These are phyloP conservation scores for Trilocha varians DNA, from an alignment of 2,888 invertebrate species.

Conservation along the genomic window DNA sequence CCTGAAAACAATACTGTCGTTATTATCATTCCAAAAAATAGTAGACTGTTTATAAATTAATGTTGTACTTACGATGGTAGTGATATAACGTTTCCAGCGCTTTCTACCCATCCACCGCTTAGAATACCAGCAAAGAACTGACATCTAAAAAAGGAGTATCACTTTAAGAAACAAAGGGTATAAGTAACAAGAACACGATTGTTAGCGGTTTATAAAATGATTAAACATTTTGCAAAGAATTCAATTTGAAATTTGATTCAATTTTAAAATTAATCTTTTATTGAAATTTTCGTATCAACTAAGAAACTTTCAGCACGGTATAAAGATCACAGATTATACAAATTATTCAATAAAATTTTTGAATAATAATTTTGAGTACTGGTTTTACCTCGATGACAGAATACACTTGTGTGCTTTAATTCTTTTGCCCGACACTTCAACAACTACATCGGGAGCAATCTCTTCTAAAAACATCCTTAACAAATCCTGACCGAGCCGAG, in stretches of 20 bases:
- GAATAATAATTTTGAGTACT: not conserved
- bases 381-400: conserved; percentile 78
- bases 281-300: too few relatives aligned
- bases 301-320: too few relatives aligned
- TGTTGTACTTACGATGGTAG: conserved; percentile 79
- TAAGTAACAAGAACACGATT: too few relatives aligned
- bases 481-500: conserved; percentile 87
- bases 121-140: conserved; percentile 94
- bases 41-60: not conserved
- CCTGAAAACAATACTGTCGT: conserved; percentile 52
- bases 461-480: conserved; percentile 93
- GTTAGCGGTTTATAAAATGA: too few relatives aligned
- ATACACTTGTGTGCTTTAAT: conserved; percentile 95
- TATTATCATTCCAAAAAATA: not conserved
- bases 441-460: conserved; percentile 89
- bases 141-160: conserved; percentile 78
- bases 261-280: too few relatives aligned
- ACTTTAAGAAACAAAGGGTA: too few relatives aligned
- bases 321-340: too few relatives aligned
- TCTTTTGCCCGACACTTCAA: conserved; percentile 86
- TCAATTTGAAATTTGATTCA: too few relatives aligned
- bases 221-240: too few relatives aligned
- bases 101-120: conserved; percentile 88
- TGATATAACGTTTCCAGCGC: conserved; percentile 85
- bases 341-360: not conserved